Evolutionary conservation across 53 echinoderm and acorn worm genomes (phyloP).

Genomic region (Astropecten irregularis): DNA sequence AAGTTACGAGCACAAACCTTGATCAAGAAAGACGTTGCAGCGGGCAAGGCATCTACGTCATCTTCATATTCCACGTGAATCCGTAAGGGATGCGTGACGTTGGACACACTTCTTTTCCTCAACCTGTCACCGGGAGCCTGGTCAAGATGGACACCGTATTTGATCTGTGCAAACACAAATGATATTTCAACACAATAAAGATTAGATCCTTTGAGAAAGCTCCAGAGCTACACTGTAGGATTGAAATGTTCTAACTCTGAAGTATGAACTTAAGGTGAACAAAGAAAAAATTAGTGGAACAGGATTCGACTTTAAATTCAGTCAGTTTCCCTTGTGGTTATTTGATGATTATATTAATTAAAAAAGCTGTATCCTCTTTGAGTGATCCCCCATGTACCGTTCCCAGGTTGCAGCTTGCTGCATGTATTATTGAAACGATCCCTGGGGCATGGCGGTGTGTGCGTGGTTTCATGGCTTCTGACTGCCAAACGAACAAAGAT

Average conservation of each 20-base stretch:
- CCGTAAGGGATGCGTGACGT: slow-evolving; percentile 59
- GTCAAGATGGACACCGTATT: slow-evolving; percentile 66
- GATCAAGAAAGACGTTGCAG: slow-evolving; percentile 46
- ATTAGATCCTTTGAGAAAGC: not conserved
- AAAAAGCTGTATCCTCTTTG: too few relatives aligned
- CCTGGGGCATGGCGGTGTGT: too few relatives aligned
- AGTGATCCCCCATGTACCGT: too few relatives aligned
- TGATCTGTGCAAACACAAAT: slow-evolving; percentile 45
- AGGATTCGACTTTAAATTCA: too few relatives aligned
- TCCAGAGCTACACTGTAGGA: not conserved
- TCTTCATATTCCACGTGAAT: slow-evolving; percentile 84
- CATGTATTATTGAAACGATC: too few relatives aligned
- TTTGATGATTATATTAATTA: too few relatives aligned
- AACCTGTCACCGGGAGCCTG: slow-evolving; percentile 27
- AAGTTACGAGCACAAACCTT: slow-evolving; percentile 59
- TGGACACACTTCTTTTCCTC: slow-evolving; percentile 49
- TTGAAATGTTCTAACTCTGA: not conserved
- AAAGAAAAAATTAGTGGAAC: too few relatives aligned
- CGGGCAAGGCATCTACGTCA: slow-evolving; percentile 64
- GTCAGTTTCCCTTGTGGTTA: too few relatives aligned
- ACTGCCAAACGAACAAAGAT: too few relatives aligned
- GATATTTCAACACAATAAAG: not conserved
- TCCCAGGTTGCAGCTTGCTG: too few relatives aligned
- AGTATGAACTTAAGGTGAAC: not conserved
- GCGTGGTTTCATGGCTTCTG: too few relatives aligned